These are phyloP conservation scores for Orthosia cruda DNA, from an alignment of 2,888 invertebrate genomes.

Conservation along the genomic window DNA sequence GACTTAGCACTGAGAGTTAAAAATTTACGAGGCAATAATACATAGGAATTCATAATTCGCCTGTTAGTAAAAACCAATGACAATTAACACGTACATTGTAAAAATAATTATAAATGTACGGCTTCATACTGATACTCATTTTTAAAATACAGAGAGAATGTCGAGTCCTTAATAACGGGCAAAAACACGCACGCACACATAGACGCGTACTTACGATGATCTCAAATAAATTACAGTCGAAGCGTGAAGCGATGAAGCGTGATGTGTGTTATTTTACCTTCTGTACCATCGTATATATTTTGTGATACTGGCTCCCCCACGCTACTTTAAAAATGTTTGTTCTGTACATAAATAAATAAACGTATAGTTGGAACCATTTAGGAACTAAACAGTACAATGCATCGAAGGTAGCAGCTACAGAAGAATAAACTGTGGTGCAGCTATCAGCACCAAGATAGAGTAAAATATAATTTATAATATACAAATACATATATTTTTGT, in stretches of 20 bases:
- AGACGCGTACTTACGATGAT: background rate
- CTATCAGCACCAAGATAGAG: too few relatives aligned
- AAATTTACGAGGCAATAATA: background rate
- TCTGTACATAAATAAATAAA: too few relatives aligned
- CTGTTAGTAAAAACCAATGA: too few relatives aligned
- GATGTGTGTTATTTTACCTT: background rate
- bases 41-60: too few relatives aligned
- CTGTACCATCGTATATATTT: background rate
- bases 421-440: too few relatives aligned
- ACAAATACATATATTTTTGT: too few relatives aligned
- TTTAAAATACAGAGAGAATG: background rate
- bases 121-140: too few relatives aligned
- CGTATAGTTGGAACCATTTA: too few relatives aligned
- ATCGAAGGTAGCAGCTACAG: too few relatives aligned
- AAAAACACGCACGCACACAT: background rate
- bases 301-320: background rate
- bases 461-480: too few relatives aligned
- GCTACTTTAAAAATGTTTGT: background rate
- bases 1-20: background rate
- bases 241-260: background rate
- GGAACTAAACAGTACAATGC: too few relatives aligned
- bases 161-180: background rate
- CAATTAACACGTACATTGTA: background rate
- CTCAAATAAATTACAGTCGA: background rate
- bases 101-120: background rate